These are phyloP conservation scores for Psittacula derbiana DNA, from an alignment of 2,797 vertebrate species.

Conservation along the genomic window DNA sequence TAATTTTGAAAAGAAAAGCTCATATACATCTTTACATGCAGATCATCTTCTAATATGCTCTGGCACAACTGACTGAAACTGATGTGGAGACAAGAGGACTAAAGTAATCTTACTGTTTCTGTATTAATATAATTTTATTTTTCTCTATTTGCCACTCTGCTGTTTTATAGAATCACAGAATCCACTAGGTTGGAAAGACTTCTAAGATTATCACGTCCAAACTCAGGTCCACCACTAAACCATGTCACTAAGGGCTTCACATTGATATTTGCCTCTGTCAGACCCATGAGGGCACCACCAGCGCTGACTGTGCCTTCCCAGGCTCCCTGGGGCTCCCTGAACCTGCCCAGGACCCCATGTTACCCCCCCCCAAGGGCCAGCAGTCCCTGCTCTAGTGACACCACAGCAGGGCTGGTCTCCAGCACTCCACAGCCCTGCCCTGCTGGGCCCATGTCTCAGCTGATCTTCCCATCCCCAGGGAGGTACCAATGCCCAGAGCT, in stretches of 20 bases:
- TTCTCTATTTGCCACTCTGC: neutral
- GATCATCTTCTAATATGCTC: neutral
- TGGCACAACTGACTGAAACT: neutral
- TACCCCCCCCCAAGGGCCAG: accelerated
- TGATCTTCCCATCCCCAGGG: accelerated
- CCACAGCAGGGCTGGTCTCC: accelerated
- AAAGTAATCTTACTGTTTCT: neutral
- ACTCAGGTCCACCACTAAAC: neutral
- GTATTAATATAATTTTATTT: neutral
- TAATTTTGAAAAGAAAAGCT: neutral
- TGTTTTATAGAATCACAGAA: neutral
- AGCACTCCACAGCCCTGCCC: neutral
- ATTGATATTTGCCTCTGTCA: neutral
- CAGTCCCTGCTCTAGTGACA: neutral
- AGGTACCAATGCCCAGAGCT: neutral
- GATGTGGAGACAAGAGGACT: neutral
- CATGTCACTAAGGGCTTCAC: neutral
- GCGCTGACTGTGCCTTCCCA: neutral
- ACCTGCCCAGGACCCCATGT: too few relatives aligned
- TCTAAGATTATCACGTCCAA: neutral
- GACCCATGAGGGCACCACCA: neutral
- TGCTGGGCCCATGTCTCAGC: accelerated
- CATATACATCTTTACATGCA: neutral
- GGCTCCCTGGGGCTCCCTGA: accelerated
- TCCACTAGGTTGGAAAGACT: neutral